A percentile compares a stretch with the other conserved stretches of the same genome.
phyloP scores from a whole-genome alignment of 2,888 invertebrate genomes.

The Caenorhabditis afra region DNA sequence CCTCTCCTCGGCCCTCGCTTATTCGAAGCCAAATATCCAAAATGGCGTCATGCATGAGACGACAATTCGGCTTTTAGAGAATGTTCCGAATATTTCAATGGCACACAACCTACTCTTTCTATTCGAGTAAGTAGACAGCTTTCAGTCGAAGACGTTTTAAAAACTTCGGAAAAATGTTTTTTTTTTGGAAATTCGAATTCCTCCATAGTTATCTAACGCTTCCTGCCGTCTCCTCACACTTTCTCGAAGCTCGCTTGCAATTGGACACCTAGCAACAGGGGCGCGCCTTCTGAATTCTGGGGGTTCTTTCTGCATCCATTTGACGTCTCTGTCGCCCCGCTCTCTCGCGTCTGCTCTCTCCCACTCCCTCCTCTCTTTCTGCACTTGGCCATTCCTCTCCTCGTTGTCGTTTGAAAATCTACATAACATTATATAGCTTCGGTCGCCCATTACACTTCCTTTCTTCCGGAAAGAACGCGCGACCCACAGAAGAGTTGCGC shows the following conservation, averaged over 20 bases:
- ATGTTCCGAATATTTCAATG: slow-evolving; percentile 40
- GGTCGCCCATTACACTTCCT: slow-evolving; percentile 24
- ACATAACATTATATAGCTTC: slow-evolving; percentile 42
- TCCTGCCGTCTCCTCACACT: background rate
- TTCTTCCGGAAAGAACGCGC: slow-evolving; percentile 20
- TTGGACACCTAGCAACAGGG: slow-evolving; percentile 26
- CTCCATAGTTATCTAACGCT: background rate
- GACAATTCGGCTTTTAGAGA: background rate
- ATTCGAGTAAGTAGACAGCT: background rate
- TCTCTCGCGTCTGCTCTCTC: slow-evolving; percentile 13
- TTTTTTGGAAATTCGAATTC: background rate
- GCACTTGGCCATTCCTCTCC: slow-evolving; percentile 9
- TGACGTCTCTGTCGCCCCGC: slow-evolving; percentile 16
- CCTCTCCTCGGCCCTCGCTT: background rate
- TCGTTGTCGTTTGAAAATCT: slow-evolving; percentile 22
- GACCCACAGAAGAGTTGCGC: background rate
- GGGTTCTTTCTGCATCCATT: slow-evolving; percentile 9
- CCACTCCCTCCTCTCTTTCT: slow-evolving; percentile 10
- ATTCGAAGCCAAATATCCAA: background rate
- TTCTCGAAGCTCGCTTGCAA: background rate
- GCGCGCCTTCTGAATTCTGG: slow-evolving; percentile 20
- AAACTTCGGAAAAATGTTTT: no score
- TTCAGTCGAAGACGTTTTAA: no score
- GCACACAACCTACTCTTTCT: slow-evolving; percentile 10
- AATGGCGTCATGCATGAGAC: background rate